These are phyloP conservation scores for Aphis craccivora DNA, from an alignment of 1,140 invertebrate species.

Conservation along the genomic window DNA sequence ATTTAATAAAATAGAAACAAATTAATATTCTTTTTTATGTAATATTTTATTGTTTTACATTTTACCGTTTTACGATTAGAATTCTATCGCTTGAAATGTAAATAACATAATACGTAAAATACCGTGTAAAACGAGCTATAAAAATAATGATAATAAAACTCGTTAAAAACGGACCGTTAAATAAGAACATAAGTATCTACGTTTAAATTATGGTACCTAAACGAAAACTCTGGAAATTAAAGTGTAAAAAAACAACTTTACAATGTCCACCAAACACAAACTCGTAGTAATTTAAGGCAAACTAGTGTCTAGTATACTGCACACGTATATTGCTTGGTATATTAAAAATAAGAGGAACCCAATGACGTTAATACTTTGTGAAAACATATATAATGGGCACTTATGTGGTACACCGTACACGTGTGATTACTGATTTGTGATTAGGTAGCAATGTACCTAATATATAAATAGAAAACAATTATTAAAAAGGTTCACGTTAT, in stretches of 20 bases:
- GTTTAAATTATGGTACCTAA: background rate
- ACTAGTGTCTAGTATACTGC: background rate
- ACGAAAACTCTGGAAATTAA: background rate
- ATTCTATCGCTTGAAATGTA: background rate
- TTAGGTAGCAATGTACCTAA: background rate
- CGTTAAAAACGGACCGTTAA: conserved; percentile 19
- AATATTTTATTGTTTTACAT: background rate
- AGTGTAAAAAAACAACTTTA: background rate
- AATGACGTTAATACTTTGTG: background rate
- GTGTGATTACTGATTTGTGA: background rate
- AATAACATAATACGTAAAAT: background rate
- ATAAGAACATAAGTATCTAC: background rate
- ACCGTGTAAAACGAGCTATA: background rate
- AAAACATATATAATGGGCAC: background rate
- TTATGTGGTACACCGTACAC: background rate
- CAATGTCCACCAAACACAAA: background rate
- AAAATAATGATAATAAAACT: conserved; percentile 2
- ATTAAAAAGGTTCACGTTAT: conserved; percentile 9
- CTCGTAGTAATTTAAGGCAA: background rate
- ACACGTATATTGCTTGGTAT: background rate
- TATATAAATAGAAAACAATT: conserved; percentile 15
- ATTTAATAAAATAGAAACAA: background rate
- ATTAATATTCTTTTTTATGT: background rate
- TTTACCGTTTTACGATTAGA: background rate
- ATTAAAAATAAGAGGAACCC: background rate